Base-by-base conservation (phyloP, 2,797 vertebrate species). In the Kryptopterus vitreolus region DNA sequence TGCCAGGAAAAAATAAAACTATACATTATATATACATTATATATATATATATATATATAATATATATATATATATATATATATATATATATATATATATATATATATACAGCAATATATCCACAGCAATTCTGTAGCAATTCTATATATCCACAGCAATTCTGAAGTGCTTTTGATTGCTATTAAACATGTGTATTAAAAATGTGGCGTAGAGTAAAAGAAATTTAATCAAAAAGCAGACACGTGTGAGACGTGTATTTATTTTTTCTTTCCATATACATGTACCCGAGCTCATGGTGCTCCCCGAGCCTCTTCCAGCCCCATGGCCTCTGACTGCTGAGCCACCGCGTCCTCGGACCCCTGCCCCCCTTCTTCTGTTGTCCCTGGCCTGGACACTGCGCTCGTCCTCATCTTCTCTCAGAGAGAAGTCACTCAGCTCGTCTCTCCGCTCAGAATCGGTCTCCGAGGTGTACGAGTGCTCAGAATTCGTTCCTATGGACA, bases 351-450 rank as follows among this genome's bases (percentile, higher is more conserved):
- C 96, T 86, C 96, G 91, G 71, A 94, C 94, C 0, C 95, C 94
- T 20, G 93, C 94, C 0, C 92, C 88, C 90, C 96, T 88, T 93
- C 95, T 79, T 85, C 94, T 89, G 87, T 93, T 87, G 91, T 97
- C 90, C 93, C 95, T 86, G 89, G 90, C 89, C 88, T 95, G 92
- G 81, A 90, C 29, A 18, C 88, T 89, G 59, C 88, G 86, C 82
- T 87, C 29, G 88, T 93, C 79, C 92, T 96, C 97, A 83, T 98
- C 97, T 86, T 94, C 96, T 52, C 96, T 96, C 88, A 96, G 89
- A 55, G 98, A 99, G 97, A 97, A 99, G 90, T 99, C 98, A 79
- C 97, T 98, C 84, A 98, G 92, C 91, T 99, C 98, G 24, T 98
- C 98, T 90, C 94, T 96, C 62, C 96, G 94, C 89, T 99, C 97